Conservation (phyloP, 2,888 invertebrate genomes). For the Uloborus plumipes region DNA sequence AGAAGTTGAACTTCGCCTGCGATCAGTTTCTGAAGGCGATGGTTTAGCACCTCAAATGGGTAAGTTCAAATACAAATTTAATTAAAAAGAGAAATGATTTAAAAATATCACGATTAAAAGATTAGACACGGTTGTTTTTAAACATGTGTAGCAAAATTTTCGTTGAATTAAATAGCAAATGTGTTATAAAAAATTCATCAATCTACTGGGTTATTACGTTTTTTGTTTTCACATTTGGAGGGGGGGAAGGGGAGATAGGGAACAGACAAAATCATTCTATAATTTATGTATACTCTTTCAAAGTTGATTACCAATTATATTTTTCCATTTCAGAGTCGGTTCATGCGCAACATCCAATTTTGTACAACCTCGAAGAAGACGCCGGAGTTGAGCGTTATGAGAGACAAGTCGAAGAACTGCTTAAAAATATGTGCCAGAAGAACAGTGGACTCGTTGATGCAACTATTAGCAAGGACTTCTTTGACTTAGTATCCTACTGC, state of each 20-base stretch:
- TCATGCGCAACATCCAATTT: constrained; percentile 1
- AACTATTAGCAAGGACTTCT: constrained; percentile 22
- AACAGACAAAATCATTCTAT: too few species aligned
- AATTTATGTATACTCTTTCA: too few species aligned
- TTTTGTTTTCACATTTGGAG: too few species aligned
- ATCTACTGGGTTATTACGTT: too few species aligned
- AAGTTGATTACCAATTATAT: too few species aligned
- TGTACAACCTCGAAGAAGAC: constrained; percentile 32
- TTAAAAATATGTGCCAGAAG: constrained; percentile 38
- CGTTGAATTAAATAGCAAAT: too few species aligned
- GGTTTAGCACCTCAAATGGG: neutral
- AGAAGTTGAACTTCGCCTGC: constrained; percentile 11
- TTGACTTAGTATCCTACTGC: constrained; percentile 17
- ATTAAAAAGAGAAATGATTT: too few species aligned
- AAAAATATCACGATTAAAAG: too few species aligned
- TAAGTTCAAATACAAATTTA: neutral
- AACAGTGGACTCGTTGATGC: constrained; percentile 25
- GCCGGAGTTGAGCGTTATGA: constrained; percentile 20
- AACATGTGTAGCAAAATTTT: too few species aligned
- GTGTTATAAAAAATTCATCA: too few species aligned
- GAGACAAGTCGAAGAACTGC: constrained; percentile 35
- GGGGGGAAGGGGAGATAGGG: too few species aligned
- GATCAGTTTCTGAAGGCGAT: neutral
- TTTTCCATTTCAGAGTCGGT: constrained; percentile 7
- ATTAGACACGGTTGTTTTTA: too few species aligned